Percentiles rank a stretch among this genome's conserved stretches.
Evolutionary conservation across 1,140 invertebrate genomes (phyloP).

Genomic region (Cydia strobilella): DNA sequence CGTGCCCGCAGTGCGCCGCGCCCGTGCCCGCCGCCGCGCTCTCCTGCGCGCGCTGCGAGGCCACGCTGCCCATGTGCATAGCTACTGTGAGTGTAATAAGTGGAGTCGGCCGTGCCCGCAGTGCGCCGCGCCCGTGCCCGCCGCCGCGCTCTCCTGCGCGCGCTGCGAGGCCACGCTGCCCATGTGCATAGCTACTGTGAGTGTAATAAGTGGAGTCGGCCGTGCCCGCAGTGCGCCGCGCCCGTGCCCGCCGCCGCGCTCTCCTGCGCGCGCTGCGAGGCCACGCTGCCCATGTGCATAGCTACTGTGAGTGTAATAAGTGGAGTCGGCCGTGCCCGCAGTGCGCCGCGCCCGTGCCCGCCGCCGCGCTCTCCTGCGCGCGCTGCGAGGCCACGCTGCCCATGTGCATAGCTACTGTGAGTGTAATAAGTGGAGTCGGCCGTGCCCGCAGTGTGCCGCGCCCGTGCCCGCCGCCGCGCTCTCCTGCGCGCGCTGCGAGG

Average conservation of each 20-base stretch:
- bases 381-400: conserved; percentile 95
- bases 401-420: conserved; percentile 96
- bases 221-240: conserved; percentile 81
- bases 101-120: conserved; percentile 85
- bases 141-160: conserved; percentile 86
- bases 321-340: conserved; percentile 96
- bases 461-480: conserved; percentile 87
- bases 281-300: conserved; percentile 95
- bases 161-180: conserved; percentile 95
- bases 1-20: conserved; percentile 94
- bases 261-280: conserved; percentile 93
- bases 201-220: conserved; percentile 33
- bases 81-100: conserved; percentile 86
- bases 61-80: conserved; percentile 95
- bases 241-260: conserved; percentile 85
- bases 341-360: conserved; percentile 91
- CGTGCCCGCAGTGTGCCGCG: conserved; percentile 94
- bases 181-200: conserved; percentile 96
- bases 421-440: conserved; percentile 47
- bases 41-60: conserved; percentile 93
- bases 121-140: conserved; percentile 91
- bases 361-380: conserved; percentile 86
- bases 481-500: conserved; percentile 93
- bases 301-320: conserved; percentile 92
- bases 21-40: conserved; percentile 88